phyloP scores from a whole-genome alignment of 2,797 vertebrate species.

The Phrynocephalus vlangalii region DNA sequence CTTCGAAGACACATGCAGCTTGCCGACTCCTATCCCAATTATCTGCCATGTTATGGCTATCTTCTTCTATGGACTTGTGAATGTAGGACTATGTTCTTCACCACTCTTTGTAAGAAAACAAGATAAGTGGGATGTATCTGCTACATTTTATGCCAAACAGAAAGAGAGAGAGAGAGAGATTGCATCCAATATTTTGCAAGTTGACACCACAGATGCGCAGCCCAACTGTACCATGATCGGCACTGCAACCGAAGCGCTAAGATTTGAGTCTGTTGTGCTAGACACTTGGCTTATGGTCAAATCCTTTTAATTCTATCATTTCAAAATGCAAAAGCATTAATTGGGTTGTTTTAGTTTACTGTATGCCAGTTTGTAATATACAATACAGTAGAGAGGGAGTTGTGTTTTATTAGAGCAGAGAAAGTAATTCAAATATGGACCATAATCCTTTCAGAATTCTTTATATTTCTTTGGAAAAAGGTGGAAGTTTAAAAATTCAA shows the following conservation, averaged over 20 bases:
- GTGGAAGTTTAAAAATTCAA: not conserved
- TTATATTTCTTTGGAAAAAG: not conserved
- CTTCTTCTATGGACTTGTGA: not conserved
- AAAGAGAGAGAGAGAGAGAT: not conserved
- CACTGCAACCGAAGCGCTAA: not conserved
- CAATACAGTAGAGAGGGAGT: not conserved
- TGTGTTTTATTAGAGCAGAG: not conserved
- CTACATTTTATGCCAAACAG: not conserved
- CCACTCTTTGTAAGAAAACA: not conserved
- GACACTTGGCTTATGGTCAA: constrained; percentile 32
- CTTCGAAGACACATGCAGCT: not conserved
- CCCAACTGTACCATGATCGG: constrained; percentile 19
- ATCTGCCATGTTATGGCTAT: not conserved
- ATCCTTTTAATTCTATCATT: constrained; percentile 16
- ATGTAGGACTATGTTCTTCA: not conserved
- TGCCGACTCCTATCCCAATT: rapidly evolving
- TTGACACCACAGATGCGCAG: constrained; percentile 33
- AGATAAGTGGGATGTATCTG: not conserved
- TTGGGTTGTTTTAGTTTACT: not conserved
- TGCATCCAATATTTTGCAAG: constrained; percentile 12
- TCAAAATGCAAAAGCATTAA: not conserved
- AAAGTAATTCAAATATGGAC: not conserved
- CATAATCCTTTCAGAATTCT: not conserved
- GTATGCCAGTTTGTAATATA: not conserved
- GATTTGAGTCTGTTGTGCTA: constrained; percentile 32